phyloP scores from a whole-genome alignment of 53 echinoderm and acorn worm species.

The Astropecten irregularis region DNA sequence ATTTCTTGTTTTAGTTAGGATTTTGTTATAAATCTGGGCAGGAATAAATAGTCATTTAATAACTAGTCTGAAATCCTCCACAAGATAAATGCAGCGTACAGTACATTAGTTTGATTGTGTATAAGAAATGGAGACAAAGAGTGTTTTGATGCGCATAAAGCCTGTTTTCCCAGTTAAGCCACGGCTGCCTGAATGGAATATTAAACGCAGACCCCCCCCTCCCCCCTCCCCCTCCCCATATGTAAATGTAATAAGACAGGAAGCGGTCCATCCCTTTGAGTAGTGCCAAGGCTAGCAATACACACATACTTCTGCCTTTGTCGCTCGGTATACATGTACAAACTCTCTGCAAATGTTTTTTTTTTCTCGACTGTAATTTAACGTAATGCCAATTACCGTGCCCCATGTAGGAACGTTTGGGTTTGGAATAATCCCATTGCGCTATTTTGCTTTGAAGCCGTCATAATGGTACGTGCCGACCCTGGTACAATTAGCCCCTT shows the following conservation, averaged over 20 bases:
- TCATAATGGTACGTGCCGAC: background rate
- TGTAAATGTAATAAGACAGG: slow-evolving; percentile 27
- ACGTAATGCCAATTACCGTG: slow-evolving; percentile 48
- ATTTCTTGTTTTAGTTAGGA: too few relatives aligned
- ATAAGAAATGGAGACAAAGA: too few relatives aligned
- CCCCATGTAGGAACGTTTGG: slow-evolving; percentile 4
- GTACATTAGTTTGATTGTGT: too few relatives aligned
- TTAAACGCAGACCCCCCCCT: background rate
- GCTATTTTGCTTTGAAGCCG: too few relatives aligned
- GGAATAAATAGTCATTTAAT: too few relatives aligned
- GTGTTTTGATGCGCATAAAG: too few relatives aligned
- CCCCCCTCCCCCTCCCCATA: too few relatives aligned
- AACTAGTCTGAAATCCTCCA: too few relatives aligned
- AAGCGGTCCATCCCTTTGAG: slow-evolving; percentile 22
- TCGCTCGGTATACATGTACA: background rate
- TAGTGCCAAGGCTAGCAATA: slow-evolving; percentile 49
- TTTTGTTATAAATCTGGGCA: too few relatives aligned
- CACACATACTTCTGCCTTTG: slow-evolving; percentile 37
- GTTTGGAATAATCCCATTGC: slow-evolving; percentile 6
- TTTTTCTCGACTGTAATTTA: slow-evolving; percentile 40
- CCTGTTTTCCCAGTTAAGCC: too few relatives aligned
- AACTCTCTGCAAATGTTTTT: slow-evolving; percentile 28
- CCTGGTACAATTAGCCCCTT: background rate
- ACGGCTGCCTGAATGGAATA: background rate
- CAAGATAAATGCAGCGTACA: too few relatives aligned